Percentiles rank a stretch among this genome's conserved stretches.
Conservation (phyloP, 2,797 vertebrate species). For the Chlorospingus semifuscus region DNA sequence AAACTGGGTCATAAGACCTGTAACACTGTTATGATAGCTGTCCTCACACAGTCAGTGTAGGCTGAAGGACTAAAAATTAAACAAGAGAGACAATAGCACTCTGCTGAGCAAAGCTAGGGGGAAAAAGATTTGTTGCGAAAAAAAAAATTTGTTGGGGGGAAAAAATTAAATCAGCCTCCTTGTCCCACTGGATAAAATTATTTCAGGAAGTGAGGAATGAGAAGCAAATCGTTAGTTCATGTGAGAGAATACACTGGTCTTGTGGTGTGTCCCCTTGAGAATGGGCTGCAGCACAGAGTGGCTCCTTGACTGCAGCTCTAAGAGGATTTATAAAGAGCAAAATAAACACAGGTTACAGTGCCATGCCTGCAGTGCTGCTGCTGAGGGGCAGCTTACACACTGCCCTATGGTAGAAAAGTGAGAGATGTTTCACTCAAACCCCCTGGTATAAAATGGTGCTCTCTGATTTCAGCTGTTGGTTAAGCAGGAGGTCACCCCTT, state of each 20-base stretch:
- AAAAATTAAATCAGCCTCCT: neutral
- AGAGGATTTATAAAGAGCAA: neutral
- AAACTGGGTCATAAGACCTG: neutral
- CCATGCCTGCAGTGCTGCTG: neutral
- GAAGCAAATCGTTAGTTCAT: neutral
- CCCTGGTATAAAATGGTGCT: neutral
- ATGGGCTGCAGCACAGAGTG: neutral
- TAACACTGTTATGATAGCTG: neutral
- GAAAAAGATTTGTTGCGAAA: rapidly evolving
- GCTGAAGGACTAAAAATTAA: neutral
- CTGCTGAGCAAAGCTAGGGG: neutral
- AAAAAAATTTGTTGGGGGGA: neutral
- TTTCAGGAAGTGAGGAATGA: neutral
- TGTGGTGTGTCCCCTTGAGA: neutral
- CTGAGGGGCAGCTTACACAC: neutral
- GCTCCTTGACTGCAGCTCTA: neutral
- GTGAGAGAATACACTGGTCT: neutral
- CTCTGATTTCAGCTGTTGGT: neutral
- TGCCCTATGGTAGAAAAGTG: neutral
- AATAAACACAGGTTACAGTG: neutral
- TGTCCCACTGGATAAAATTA: neutral
- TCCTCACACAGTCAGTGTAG: neutral
- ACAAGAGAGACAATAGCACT: neutral
- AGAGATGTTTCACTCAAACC: neutral
- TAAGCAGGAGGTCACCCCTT: neutral